Percentiles rank a stretch among this genome's conserved stretches.
Conservation (phyloP, 2,797 vertebrate species). For the Phyllotis vaccarum region DNA sequence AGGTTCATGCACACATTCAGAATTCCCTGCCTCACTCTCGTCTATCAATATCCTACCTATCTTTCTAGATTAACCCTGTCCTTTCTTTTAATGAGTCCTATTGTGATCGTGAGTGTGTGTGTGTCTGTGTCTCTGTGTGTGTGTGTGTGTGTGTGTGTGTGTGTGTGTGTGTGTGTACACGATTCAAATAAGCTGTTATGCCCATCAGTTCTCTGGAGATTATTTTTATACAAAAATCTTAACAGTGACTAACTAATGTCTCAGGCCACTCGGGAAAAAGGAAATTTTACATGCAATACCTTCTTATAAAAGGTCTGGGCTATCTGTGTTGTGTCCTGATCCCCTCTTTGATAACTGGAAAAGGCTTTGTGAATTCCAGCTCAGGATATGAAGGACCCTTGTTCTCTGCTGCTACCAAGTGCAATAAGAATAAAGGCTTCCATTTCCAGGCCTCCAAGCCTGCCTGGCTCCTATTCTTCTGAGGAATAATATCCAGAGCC, state of each 20-base stretch:
- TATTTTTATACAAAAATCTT: not conserved
- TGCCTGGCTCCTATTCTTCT: not conserved
- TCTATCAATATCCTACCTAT: not conserved
- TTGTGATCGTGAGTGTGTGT: not conserved
- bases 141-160: too few species aligned
- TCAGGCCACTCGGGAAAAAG: not conserved
- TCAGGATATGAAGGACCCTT: not conserved
- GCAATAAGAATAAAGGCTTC: not conserved
- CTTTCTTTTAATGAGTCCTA: not conserved
- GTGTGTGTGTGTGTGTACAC: not conserved
- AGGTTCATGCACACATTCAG: not conserved
- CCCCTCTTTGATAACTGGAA: not conserved
- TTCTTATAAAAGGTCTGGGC: not conserved
- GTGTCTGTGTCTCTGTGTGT: too few species aligned
- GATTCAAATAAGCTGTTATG: not conserved
- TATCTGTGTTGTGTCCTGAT: not conserved
- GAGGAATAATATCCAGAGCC: not conserved
- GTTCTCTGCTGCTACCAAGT: not conserved
- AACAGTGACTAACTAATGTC: not conserved
- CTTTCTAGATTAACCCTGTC: not conserved
- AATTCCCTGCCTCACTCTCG: not conserved
- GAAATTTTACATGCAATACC: not conserved
- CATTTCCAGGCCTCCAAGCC: not conserved
- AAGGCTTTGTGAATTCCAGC: constrained; percentile 3
- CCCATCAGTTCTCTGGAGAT: not conserved